A percentile compares a stretch with the other conserved stretches of the same genome.
phyloP scores from a whole-genome alignment of 2,113 vertebrate genomes.

The Elanus axillaris region DNA sequence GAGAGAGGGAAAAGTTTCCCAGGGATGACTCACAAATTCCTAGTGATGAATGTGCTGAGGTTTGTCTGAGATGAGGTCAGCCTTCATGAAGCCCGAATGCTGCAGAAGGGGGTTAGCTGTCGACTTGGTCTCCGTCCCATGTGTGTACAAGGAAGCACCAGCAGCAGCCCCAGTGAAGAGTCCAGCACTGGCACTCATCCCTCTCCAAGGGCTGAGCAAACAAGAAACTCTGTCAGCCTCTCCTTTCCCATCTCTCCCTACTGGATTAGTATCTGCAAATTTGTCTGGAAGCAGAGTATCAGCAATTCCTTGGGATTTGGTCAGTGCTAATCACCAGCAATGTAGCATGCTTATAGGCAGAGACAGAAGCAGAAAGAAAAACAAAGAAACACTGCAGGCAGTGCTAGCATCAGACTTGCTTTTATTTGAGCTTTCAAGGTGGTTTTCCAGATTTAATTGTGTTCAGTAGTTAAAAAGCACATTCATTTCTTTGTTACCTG shows the following conservation, averaged over 20 bases:
- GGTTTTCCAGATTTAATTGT: background rate
- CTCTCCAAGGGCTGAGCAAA: background rate
- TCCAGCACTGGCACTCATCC: background rate
- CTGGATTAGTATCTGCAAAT: background rate
- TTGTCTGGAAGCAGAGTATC: background rate
- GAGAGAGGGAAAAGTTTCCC: background rate
- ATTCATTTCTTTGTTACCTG: background rate
- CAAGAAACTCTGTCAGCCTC: background rate
- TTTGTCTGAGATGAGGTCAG: slow-evolving; percentile 51
- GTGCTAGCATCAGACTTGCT: background rate
- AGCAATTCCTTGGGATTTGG: background rate
- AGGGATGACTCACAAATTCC: slow-evolving; percentile 56
- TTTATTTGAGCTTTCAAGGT: slow-evolving; percentile 5
- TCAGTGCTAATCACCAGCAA: background rate
- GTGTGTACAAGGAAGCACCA: background rate
- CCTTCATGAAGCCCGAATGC: background rate
- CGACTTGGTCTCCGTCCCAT: background rate
- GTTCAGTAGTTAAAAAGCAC: background rate
- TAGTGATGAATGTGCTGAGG: slow-evolving; percentile 29
- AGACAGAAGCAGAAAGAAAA: background rate
- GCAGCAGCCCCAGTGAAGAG: background rate
- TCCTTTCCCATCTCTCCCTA: background rate
- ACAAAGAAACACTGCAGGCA: background rate
- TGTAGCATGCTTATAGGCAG: background rate
- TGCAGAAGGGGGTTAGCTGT: background rate